Conservation (phyloP, 2,888 invertebrate genomes). For the Mythimna vitellina region DNA sequence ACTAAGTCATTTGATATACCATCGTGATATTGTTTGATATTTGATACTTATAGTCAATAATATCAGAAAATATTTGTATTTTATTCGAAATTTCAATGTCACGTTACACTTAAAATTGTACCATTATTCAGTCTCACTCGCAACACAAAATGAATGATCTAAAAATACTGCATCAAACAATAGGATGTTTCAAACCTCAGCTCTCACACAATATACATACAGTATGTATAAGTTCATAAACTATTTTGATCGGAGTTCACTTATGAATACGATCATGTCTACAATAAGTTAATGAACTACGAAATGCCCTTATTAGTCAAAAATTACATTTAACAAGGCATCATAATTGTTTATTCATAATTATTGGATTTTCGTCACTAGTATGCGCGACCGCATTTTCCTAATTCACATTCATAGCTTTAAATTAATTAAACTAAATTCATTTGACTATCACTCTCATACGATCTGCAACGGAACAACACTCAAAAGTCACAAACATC, state of each 20-base stretch:
- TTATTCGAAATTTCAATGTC: conserved; percentile 73
- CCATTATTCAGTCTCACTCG: conserved; percentile 89
- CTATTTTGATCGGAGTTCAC: conserved; percentile 87
- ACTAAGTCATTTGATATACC: conserved; percentile 79
- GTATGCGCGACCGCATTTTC: conserved; percentile 90
- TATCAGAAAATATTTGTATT: conserved; percentile 82
- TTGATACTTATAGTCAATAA: conserved; percentile 76
- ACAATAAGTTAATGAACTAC: conserved; percentile 89
- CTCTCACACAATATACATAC: conserved; percentile 76
- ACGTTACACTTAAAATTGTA: conserved; percentile 86
- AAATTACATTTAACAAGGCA: conserved; percentile 89
- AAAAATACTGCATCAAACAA: conserved; percentile 88
- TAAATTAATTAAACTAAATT: conserved; percentile 89
- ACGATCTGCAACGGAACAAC: conserved; percentile 83
- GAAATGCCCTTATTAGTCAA: conserved; percentile 89
- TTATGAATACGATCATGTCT: conserved; percentile 86
- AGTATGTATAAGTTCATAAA: conserved; percentile 73
- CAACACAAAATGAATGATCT: conserved; percentile 86
- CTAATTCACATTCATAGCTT: conserved; percentile 87
- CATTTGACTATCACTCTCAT: conserved; percentile 89
- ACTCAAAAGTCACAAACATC: conserved; percentile 86
- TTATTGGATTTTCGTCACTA: conserved; percentile 91
- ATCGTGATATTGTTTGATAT: conserved; percentile 72
- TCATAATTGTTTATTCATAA: conserved; percentile 85
- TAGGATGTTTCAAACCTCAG: conserved; percentile 76